Percentiles rank a stretch among this genome's conserved stretches.
These are phyloP conservation scores for Sandelia bainsii DNA, from an alignment of 2,797 vertebrate species.

Conservation along the genomic window DNA sequence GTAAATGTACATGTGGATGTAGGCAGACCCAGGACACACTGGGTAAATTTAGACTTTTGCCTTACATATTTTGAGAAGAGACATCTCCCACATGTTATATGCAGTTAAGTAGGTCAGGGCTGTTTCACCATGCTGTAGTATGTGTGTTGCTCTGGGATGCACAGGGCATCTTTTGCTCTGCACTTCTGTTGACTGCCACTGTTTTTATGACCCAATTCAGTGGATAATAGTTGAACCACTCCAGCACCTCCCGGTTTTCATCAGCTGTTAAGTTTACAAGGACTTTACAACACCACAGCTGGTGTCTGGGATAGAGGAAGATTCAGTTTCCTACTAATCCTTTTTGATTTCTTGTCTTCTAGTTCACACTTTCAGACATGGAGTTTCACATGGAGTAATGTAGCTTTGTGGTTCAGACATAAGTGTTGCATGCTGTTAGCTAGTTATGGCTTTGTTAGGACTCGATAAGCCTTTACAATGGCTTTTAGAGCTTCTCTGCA, in stretches of 20 bases:
- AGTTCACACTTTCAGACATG: background rate
- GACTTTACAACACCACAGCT: conserved; percentile 10
- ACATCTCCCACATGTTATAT: conserved; percentile 20
- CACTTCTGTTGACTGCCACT: conserved; percentile 58
- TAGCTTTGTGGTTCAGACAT: background rate
- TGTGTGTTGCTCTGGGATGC: conserved; percentile 76
- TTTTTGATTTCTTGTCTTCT: background rate
- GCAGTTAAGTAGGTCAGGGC: conserved; percentile 43
- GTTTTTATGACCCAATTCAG: conserved; percentile 71
- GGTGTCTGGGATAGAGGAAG: background rate
- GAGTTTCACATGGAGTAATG: background rate
- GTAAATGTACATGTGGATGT: background rate
- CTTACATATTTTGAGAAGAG: conserved; percentile 17
- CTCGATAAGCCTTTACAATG: too few relatives aligned
- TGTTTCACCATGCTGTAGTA: conserved; percentile 35
- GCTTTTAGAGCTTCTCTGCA: too few relatives aligned
- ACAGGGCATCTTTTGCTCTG: conserved; percentile 43
- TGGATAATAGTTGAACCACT: conserved; percentile 55
- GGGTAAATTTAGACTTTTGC: background rate
- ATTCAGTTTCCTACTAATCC: background rate
- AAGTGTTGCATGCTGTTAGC: too few relatives aligned
- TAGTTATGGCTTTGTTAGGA: too few relatives aligned
- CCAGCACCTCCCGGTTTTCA: conserved; percentile 10
- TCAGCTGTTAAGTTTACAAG: conserved; percentile 44
- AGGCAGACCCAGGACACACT: background rate